Conservation (phyloP, 1,140 invertebrate genomes). For the Danaus plexippus region DNA sequence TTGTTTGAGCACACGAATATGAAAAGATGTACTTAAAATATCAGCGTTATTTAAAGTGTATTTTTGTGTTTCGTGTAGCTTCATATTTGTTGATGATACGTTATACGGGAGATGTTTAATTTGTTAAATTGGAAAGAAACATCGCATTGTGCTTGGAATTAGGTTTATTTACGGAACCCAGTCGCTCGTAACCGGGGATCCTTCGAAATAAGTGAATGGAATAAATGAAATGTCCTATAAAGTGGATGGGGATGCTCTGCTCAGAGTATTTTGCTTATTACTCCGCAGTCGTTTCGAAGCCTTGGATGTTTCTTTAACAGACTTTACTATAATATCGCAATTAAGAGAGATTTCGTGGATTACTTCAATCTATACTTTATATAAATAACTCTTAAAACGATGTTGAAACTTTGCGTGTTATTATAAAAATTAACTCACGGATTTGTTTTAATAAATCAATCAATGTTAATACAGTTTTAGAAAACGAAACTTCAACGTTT, state of each 20-base stretch:
- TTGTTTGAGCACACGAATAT: too few species aligned
- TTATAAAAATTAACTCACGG: too few species aligned
- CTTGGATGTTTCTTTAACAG: conserved; percentile 22
- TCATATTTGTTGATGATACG: conserved; percentile 12
- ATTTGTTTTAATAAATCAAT: too few species aligned
- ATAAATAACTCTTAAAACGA: too few species aligned
- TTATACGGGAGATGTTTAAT: conserved; percentile 35
- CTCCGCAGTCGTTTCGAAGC: conserved; percentile 17
- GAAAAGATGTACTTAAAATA: too few species aligned
- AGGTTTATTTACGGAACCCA: conserved; percentile 57
- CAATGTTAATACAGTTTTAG: too few species aligned
- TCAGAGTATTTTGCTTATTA: conserved; percentile 20
- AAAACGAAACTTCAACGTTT: too few species aligned
- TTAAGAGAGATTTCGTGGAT: not conserved
- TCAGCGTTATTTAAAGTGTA: too few species aligned
- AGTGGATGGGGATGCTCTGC: conserved; percentile 21
- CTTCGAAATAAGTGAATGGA: conserved; percentile 58
- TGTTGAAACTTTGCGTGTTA: too few species aligned
- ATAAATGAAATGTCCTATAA: conserved; percentile 59
- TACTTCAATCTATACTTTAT: too few species aligned
- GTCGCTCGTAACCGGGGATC: conserved; percentile 51
- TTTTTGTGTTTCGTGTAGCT: too few species aligned
- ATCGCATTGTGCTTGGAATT: conserved; percentile 51
- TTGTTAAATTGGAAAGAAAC: conserved; percentile 66
- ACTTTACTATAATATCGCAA: conserved; percentile 23